A percentile compares a stretch with the other conserved stretches of the same genome.
phyloP scores from a whole-genome alignment of 2,888 invertebrate genomes.

The Ellobium chinense region DNA sequence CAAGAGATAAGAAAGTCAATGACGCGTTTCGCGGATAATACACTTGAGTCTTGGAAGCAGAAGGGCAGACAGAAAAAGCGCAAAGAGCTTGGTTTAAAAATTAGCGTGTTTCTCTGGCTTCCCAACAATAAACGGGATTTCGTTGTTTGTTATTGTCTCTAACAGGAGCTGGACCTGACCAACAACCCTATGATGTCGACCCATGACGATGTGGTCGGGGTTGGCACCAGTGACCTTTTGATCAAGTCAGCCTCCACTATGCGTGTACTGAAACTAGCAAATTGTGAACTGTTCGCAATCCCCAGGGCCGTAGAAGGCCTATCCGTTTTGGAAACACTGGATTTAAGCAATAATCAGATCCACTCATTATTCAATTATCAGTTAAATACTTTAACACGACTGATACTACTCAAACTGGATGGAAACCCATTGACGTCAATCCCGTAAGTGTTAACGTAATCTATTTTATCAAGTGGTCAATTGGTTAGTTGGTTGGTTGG shows the following conservation, averaged over 20 bases:
- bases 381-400: not conserved
- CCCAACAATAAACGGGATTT: too few relatives aligned
- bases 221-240: not conserved
- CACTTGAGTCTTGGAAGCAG: too few relatives aligned
- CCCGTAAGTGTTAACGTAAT: conserved; percentile 22
- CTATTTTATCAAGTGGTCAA: too few relatives aligned
- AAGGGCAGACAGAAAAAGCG: too few relatives aligned
- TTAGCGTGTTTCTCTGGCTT: too few relatives aligned
- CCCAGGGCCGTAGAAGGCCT: conserved; percentile 5
- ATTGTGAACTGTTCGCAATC: not conserved
- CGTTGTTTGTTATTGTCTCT: too few relatives aligned
- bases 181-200: conserved; percentile 38
- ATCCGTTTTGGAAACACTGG: conserved; percentile 2
- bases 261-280: not conserved
- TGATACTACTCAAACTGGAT: not conserved
- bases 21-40: too few relatives aligned
- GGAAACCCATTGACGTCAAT: conserved; percentile 8
- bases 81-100: too few relatives aligned
- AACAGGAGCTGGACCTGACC: conserved; percentile 33
- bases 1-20: too few relatives aligned
- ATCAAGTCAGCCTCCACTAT: not conserved
- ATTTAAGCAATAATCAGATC: conserved; percentile 43
- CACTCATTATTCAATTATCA: not conserved
- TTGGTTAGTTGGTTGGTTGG: too few relatives aligned
- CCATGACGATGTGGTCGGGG: conserved; percentile 1